Percentiles rank a stretch among this genome's conserved stretches.
These are phyloP conservation scores for Cerastis rubricosa DNA, from an alignment of 2,888 invertebrate genomes.

Conservation along the genomic window DNA sequence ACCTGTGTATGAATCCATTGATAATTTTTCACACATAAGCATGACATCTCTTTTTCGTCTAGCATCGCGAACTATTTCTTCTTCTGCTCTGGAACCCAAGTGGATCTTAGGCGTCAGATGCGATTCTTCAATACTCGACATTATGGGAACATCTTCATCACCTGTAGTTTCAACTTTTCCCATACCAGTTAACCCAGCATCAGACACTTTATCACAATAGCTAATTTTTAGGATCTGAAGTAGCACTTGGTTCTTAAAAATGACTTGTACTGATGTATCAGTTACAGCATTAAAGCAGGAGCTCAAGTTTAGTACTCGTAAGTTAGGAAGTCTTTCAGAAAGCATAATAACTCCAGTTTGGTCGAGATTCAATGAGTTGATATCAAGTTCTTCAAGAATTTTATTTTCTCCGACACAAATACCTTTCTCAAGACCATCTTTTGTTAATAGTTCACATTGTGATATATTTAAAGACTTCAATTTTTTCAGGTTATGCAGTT, in stretches of 20 bases:
- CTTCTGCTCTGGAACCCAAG: conserved; percentile 92
- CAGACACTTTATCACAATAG: conserved; percentile 93
- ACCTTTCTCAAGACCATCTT: conserved; percentile 91
- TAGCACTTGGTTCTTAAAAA: conserved; percentile 91
- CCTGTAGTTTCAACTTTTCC: conserved; percentile 83
- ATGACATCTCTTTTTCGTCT: conserved; percentile 92
- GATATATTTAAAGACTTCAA: conserved; percentile 92
- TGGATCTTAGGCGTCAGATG: conserved; percentile 86
- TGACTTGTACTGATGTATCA: conserved; percentile 92
- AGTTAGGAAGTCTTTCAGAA: conserved; percentile 90
- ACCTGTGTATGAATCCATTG: conserved; percentile 83
- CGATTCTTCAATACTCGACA: conserved; percentile 78
- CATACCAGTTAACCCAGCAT: conserved; percentile 93
- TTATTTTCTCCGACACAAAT: conserved; percentile 88
- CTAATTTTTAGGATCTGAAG: conserved; percentile 92
- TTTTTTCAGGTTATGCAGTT: conserved; percentile 89
- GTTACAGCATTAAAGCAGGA: conserved; percentile 94
- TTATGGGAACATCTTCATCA: conserved; percentile 79
- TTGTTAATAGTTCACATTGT: conserved; percentile 92
- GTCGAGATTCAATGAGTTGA: conserved; percentile 91
- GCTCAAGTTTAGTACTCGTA: conserved; percentile 92
- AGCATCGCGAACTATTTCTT: conserved; percentile 93
- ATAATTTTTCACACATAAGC: conserved; percentile 91
- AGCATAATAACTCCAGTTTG: conserved; percentile 92
- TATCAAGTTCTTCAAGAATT: conserved; percentile 89